Conservation (phyloP, 64 coral and sea anemone genomes). For the Montipora cactus region DNA sequence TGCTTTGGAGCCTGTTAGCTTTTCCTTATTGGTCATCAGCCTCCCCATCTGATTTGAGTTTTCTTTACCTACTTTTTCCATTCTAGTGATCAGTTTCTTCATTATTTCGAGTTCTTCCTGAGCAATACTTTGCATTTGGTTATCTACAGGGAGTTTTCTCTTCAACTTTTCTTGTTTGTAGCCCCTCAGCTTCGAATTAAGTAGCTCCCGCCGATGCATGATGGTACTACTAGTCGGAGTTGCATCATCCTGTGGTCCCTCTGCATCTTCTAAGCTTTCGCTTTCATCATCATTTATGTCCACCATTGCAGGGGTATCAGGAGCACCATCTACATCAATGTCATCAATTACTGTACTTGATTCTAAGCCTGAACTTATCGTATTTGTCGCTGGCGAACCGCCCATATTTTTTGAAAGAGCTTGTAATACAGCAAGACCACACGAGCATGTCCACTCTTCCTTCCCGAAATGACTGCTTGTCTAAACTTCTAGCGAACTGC, state of each 20-base stretch:
- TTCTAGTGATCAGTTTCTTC: constrained; percentile 37
- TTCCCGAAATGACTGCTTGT: constrained; percentile 31
- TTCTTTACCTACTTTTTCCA: constrained; percentile 15
- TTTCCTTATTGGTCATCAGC: too few species aligned
- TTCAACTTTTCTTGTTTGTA: constrained; percentile 4
- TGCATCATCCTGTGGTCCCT: constrained; percentile 3
- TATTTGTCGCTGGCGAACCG: constrained; percentile 42
- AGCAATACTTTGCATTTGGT: constrained; percentile 37
- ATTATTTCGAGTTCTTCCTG: constrained; percentile 52
- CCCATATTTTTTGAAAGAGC: neutral
- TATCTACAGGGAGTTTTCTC: constrained; percentile 59
- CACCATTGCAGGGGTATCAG: neutral
- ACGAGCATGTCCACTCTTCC: constrained; percentile 44
- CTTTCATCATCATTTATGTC: neutral
- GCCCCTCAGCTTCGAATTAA: constrained; percentile 18
- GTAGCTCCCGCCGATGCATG: constrained; percentile 13
- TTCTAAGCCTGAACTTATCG: constrained; percentile 35
- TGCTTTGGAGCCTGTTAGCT: too few species aligned
- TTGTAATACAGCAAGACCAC: constrained; percentile 47
- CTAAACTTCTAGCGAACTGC: constrained; percentile 33
- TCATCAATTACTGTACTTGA: constrained; percentile 46
- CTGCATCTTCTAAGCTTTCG: constrained; percentile 25
- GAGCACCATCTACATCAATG: neutral
- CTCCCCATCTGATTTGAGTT: too few species aligned
- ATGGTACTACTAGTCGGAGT: constrained; percentile 35